These are phyloP conservation scores for Callithrix jacchus DNA, from an alignment of 2,113 vertebrate species.

Conservation along the genomic window DNA sequence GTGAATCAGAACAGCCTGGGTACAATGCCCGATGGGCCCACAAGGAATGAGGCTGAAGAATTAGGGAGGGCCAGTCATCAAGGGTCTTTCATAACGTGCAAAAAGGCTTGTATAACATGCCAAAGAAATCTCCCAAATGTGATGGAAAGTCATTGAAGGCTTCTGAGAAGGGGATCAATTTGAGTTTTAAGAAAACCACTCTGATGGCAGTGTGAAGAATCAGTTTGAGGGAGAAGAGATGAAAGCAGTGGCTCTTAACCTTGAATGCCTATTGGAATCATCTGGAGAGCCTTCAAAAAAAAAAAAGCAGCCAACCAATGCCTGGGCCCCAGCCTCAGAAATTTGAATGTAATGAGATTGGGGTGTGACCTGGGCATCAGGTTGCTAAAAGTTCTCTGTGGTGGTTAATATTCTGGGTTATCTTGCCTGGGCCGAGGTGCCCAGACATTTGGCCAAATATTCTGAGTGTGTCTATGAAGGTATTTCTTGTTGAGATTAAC, in stretches of 20 bases:
- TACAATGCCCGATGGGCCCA: not conserved
- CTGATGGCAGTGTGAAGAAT: not conserved
- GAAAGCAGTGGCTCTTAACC: not conserved
- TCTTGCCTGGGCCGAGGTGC: not conserved
- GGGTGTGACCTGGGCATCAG: not conserved
- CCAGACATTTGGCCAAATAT: not conserved
- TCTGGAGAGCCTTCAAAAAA: not conserved
- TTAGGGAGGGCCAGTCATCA: not conserved
- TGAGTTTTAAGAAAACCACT: constrained; percentile 43
- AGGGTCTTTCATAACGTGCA: not conserved
- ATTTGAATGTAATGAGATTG: not conserved
- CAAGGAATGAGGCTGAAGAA: not conserved
- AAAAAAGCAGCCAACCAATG: not conserved
- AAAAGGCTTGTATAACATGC: not conserved
- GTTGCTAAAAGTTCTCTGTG: not conserved
- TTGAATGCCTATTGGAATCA: not conserved
- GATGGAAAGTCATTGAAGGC: constrained; percentile 23
- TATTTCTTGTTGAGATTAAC: not conserved
- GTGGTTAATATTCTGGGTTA: not conserved
- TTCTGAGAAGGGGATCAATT: not conserved
- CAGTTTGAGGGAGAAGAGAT: not conserved
- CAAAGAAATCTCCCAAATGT: not conserved
- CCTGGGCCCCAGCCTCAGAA: not conserved
- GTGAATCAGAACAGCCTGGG: not conserved
- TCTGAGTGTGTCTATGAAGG: not conserved